phyloP scores from a whole-genome alignment of 2,888 invertebrate genomes.

The Endotricha flammealis region DNA sequence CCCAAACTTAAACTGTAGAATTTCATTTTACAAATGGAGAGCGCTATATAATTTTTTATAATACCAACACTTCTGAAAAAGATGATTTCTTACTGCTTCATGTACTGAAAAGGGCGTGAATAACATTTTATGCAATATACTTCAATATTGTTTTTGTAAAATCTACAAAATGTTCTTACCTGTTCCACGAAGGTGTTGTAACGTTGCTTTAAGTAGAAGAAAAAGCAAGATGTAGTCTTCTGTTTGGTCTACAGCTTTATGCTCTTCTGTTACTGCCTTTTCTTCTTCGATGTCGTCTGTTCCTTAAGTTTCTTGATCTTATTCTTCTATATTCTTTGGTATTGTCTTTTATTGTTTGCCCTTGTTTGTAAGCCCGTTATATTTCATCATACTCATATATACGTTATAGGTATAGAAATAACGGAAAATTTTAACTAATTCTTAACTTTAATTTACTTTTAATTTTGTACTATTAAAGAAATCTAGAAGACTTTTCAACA shows the following conservation, averaged over 20 bases:
- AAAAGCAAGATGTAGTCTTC: too few relatives aligned
- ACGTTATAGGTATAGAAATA: constrained; percentile 72
- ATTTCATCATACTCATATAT: constrained; percentile 65
- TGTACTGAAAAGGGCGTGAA: too few relatives aligned
- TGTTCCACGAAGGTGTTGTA: background rate
- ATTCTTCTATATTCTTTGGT: constrained; percentile 25
- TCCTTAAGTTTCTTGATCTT: constrained; percentile 15
- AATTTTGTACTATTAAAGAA: constrained; percentile 78
- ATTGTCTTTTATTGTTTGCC: constrained; percentile 52
- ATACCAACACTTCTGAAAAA: too few relatives aligned
- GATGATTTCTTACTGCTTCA: too few relatives aligned
- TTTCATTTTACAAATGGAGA: too few relatives aligned
- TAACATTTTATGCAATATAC: constrained; percentile 11
- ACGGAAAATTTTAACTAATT: constrained; percentile 71
- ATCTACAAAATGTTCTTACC: constrained; percentile 4
- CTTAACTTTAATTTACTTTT: constrained; percentile 73
- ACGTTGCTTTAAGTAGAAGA: background rate
- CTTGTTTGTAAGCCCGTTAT: constrained; percentile 63
- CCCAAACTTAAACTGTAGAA: too few relatives aligned
- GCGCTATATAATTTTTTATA: too few relatives aligned
- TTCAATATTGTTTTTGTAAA: too few relatives aligned
- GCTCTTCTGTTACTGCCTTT: constrained; percentile 24
- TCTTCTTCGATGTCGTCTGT: constrained; percentile 21
- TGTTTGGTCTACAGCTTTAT: constrained; percentile 20
- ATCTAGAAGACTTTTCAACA: constrained; percentile 72